Conservation (phyloP, 30 jellyfish, hydroid and myxozoan genomes). For the Pelagia noctiluca region DNA sequence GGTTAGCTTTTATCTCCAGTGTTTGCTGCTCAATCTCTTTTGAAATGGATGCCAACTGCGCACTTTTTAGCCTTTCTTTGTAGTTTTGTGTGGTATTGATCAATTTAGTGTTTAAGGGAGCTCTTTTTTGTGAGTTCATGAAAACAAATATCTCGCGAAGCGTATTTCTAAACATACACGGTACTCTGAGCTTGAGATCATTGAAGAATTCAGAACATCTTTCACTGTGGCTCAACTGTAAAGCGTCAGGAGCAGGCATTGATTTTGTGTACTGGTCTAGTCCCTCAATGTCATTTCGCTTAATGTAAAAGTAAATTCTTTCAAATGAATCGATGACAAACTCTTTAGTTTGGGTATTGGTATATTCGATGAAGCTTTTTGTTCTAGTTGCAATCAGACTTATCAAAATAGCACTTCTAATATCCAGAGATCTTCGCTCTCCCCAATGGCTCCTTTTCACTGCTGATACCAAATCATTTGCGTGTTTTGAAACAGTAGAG, state of each 20-base stretch:
- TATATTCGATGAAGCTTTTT: slow-evolving; percentile 2
- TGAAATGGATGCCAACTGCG: slow-evolving; percentile 44
- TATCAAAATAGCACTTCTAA: background rate
- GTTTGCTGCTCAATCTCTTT: slow-evolving; percentile 35
- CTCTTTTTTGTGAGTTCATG: slow-evolving; percentile 12
- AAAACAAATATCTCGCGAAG: slow-evolving; percentile 6
- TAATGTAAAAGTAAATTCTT: slow-evolving; percentile 16
- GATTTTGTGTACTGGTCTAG: slow-evolving; percentile 9
- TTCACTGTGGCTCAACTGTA: background rate
- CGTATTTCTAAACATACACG: slow-evolving; percentile 18
- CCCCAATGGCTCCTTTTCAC: background rate
- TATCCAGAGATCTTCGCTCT: background rate
- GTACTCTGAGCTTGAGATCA: slow-evolving; percentile 6
- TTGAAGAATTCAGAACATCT: slow-evolving; percentile 33
- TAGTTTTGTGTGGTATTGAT: slow-evolving; percentile 5
- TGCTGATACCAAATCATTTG: background rate
- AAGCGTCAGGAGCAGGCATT: slow-evolving; percentile 16
- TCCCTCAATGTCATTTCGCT: slow-evolving; percentile 20
- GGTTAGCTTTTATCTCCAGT: slow-evolving; percentile 12
- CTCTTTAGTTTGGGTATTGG: background rate
- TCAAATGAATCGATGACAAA: slow-evolving; percentile 10
- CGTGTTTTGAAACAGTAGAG: background rate
- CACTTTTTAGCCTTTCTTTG: slow-evolving; percentile 14
- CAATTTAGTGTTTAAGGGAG: slow-evolving; percentile 39
- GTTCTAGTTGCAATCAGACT: background rate